Evolutionary conservation across 1,140 invertebrate species (phyloP).

Genomic region (Bombus sylvicola): DNA sequence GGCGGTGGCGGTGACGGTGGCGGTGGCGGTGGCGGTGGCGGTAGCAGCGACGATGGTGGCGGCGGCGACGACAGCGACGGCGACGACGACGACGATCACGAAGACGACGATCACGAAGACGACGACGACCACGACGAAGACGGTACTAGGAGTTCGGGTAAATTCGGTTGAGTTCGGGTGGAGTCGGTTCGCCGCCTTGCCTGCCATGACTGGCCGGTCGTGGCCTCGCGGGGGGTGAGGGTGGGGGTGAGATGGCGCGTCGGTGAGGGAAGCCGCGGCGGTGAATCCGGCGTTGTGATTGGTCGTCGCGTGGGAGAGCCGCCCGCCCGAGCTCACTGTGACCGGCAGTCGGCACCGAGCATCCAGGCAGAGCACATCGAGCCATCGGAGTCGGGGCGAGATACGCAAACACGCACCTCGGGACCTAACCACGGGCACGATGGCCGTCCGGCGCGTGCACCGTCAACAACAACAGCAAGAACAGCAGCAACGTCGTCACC

Average conservation of each 20-base stretch:
- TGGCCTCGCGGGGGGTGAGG: constrained; percentile 59
- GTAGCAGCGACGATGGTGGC: not conserved
- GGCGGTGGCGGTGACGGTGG: too few relatives aligned
- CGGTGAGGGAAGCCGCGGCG: constrained; percentile 67
- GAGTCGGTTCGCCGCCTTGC: constrained; percentile 72
- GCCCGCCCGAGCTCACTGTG: constrained; percentile 76
- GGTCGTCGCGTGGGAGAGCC: constrained; percentile 81
- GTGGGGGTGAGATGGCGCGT: constrained; percentile 59
- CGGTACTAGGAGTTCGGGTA: constrained; percentile 52
- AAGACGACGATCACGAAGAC: too few relatives aligned
- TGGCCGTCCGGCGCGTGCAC: constrained; percentile 69
- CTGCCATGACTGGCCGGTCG: constrained; percentile 76
- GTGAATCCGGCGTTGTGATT: constrained; percentile 75
- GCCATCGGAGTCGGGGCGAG: constrained; percentile 48
- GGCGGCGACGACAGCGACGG: too few relatives aligned
- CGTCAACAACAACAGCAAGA: constrained; percentile 53
- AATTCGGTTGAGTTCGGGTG: constrained; percentile 59
- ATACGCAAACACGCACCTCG: constrained; percentile 61
- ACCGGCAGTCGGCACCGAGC: constrained; percentile 79
- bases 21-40: not conserved
- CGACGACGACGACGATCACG: too few relatives aligned
- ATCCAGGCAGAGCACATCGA: constrained; percentile 73
- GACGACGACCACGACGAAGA: not conserved
- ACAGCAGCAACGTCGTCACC: constrained; percentile 51
- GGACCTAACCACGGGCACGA: constrained; percentile 62